A percentile compares a stretch with the other conserved stretches of the same genome.
phyloP scores from a whole-genome alignment of 2,113 vertebrate species.

The Hippolais icterina region DNA sequence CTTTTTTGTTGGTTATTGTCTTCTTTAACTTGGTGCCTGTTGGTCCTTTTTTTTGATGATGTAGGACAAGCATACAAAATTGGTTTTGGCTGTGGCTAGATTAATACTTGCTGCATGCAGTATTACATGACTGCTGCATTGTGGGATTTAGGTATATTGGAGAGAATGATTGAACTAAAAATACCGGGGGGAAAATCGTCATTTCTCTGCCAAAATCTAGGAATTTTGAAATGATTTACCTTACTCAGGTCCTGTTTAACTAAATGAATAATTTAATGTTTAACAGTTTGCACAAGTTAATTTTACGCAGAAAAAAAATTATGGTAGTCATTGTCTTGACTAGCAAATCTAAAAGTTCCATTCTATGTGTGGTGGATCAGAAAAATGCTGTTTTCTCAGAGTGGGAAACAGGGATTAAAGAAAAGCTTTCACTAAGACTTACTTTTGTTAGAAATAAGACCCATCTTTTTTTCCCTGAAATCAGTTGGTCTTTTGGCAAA shows the following conservation, averaged over 20 bases:
- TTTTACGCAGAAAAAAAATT: background rate
- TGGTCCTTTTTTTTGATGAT: background rate
- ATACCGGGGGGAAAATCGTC: background rate
- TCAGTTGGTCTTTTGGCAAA: background rate
- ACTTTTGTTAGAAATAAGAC: background rate
- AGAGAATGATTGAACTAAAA: background rate
- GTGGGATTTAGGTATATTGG: background rate
- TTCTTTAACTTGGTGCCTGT: background rate
- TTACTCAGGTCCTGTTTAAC: background rate
- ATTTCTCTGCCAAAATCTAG: background rate
- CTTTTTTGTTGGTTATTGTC: background rate
- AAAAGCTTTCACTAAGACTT: background rate
- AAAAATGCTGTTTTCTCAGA: background rate
- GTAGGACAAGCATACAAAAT: background rate
- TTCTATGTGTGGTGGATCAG: background rate
- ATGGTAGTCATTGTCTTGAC: background rate
- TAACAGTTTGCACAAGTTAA: background rate
- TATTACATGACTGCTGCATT: background rate
- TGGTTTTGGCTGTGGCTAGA: background rate
- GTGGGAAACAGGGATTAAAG: background rate
- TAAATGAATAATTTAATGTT: background rate
- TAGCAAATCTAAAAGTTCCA: background rate
- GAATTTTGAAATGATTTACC: background rate
- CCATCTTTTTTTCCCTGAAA: background rate
- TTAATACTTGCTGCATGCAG: background rate